Evolutionary conservation across 2,888 invertebrate species (phyloP), one percentile per base, ranked within the genome.

Genomic region (Mongoloraphidia duomilia): DNA sequence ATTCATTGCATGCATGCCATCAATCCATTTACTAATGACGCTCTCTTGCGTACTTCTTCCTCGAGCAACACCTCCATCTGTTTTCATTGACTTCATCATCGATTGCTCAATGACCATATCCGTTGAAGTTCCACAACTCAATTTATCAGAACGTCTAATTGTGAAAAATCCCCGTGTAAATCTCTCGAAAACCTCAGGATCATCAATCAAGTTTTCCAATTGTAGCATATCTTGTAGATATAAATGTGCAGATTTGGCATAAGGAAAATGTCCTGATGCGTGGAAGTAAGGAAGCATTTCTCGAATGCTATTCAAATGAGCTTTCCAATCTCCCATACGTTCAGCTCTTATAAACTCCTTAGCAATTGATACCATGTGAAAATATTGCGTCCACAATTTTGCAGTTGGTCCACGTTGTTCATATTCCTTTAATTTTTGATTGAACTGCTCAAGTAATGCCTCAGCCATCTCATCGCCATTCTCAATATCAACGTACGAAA

Each of bases 31-130:
- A 54, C 62, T 58, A 53, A 65, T 56, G 12, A 63, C 63, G 54
- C 61, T 63, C 9, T 64, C 61, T 55, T 54, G 38, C 26, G 61
- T 63, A 61, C 64, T 63, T 61, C 64, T 55, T 9, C 64, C 63
- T 58, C 60, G 64, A 61, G 64, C 46, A 56, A 65, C 53, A 55
- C 64, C 65, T 55, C 65, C 65, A 59, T 61, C 60, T 60, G 61
- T 64, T 60, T 65, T 65, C 52, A 59, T 58, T 4, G 56, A 12
- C 55, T 60, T 61, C 59, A 61, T 59, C 49, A 60, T 47, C 9
- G 54, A 55, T 47, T 60, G 60, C 50, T 61, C 59, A 50, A 66
- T 65, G 2, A 60, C 50, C 63, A 64, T 64, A 48, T 64, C 65
- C 35, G 63, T 61, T 49, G 58, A 64, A 58, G 60, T 62, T 56